Conservation (phyloP, 23 tunicate genomes). For the Halocynthia roretzi region DNA sequence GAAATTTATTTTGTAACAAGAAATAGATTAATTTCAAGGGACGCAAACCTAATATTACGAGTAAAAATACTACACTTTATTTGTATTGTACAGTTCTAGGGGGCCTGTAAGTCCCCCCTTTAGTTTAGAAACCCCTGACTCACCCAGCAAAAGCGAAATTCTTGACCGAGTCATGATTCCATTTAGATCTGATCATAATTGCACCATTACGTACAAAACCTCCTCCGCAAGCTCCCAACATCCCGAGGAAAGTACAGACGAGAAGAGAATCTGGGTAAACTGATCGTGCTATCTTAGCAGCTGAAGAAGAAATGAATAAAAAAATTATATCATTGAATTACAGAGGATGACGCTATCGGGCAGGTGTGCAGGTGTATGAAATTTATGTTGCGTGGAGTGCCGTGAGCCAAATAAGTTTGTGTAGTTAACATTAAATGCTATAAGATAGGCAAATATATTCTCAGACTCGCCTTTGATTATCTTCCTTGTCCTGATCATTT, state of each 20-base stretch:
- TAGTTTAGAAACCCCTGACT: neutral
- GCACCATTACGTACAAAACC: slow-evolving; percentile 50
- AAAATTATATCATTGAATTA: no score
- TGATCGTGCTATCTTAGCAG: slow-evolving; percentile 20
- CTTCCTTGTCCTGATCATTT: slow-evolving; percentile 69
- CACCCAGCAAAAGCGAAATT: slow-evolving; percentile 1
- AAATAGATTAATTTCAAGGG: neutral
- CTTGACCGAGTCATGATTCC: slow-evolving; percentile 33
- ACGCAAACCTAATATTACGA: neutral
- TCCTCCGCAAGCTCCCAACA: slow-evolving; percentile 77
- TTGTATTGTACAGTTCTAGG: neutral
- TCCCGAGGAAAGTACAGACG: slow-evolving; percentile 54
- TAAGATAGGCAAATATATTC: no score
- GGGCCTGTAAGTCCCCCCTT: neutral
- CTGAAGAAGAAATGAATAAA: neutral
- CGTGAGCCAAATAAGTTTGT: no score
- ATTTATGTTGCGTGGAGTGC: no score
- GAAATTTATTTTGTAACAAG: neutral
- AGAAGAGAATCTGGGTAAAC: slow-evolving; percentile 47
- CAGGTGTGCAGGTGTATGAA: no score
- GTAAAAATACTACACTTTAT: neutral
- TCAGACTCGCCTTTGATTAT: slow-evolving; percentile 33
- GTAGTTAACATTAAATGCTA: no score
- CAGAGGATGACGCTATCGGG: no score
- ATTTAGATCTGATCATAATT: slow-evolving; percentile 4